A percentile compares a stretch with the other conserved stretches of the same genome.
Conservation (phyloP, 2,888 invertebrate species). For the Apamea epomidion region DNA sequence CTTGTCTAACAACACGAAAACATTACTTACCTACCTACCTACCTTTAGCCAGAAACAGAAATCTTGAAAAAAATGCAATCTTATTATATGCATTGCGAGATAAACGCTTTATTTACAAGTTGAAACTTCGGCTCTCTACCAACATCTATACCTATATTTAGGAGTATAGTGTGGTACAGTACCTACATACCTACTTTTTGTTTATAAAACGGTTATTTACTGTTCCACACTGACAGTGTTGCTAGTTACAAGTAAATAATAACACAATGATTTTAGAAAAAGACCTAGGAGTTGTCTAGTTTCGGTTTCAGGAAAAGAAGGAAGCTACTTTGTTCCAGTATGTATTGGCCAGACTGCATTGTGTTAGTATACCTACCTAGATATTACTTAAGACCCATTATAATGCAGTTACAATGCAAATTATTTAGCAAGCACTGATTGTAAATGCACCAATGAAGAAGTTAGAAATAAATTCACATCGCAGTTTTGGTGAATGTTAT, state of each 20-base stretch:
- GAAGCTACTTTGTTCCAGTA: not conserved
- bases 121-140: slow-evolving; percentile 5
- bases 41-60: not conserved
- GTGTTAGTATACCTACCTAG: not conserved
- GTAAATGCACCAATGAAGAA: slow-evolving; percentile 3
- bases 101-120: not conserved
- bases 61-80: not conserved
- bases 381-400: not conserved
- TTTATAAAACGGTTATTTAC: slow-evolving; percentile 1
- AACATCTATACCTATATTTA: not conserved
- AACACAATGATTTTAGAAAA: not conserved
- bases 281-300: not conserved
- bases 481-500: not conserved
- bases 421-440: not conserved
- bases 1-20: slow-evolving; percentile 23
- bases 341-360: not conserved
- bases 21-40: not conserved
- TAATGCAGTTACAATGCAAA: not conserved
- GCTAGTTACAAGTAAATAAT: slow-evolving; percentile 12
- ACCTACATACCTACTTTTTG: not conserved
- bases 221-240: slow-evolving; percentile 6
- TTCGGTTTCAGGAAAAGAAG: not conserved
- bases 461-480: not conserved
- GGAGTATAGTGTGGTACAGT: not conserved
- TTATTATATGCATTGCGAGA: not conserved